Evolutionary conservation across 2,113 vertebrate genomes (phyloP), one percentile per base, ranked within the genome.

Genomic region (Tachysurus fulvidraco): DNA sequence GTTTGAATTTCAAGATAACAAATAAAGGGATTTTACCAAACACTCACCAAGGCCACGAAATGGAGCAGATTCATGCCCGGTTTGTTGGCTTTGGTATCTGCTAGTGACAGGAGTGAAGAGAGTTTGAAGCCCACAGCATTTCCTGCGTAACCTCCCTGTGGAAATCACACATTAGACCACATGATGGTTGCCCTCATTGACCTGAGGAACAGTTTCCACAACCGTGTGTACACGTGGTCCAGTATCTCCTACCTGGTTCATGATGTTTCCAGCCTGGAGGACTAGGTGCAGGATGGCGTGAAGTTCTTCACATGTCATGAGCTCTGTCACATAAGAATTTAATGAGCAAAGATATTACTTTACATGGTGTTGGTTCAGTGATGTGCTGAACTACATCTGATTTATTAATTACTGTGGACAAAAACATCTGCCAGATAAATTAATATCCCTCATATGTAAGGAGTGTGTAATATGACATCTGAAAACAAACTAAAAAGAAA

Each of bases 101-200:
- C 97, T 92, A 99, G 88, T 71, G 97, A 98, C 87, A 99, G 97
- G 88, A 99, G 96, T 0, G 98, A 99, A 0, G 98, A 98, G 77
- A 99, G 93, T 85, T 99, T 99, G 94, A 99, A 99, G 81, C 98
- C 98, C 87, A 98, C 97, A 10, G 98, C 98, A 30, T 99, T 99
- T 89, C 98, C 98, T 54, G 98, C 98, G 64, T 97, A 98, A n/a
- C 98, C 97, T 86, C 98, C 98, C 98, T 99, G 91, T 90, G 88
- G 91, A 91, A 30, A 83, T 21, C 60, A 28, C 60, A 80, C 60
- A 87, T 81, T 50, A 80, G 62, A 54, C 30, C 57, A 52, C 50
- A 28, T 85, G 36, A 60, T 11, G 85, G 13, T 36, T 41, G 50
- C 69, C 25, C n/a, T 78, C 28, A 21, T n/a, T 57, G 64, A 67